Percentiles rank a stretch among this genome's conserved stretches.
phyloP scores from a whole-genome alignment of 2,797 vertebrate species.

The Pangasius krempfi region DNA sequence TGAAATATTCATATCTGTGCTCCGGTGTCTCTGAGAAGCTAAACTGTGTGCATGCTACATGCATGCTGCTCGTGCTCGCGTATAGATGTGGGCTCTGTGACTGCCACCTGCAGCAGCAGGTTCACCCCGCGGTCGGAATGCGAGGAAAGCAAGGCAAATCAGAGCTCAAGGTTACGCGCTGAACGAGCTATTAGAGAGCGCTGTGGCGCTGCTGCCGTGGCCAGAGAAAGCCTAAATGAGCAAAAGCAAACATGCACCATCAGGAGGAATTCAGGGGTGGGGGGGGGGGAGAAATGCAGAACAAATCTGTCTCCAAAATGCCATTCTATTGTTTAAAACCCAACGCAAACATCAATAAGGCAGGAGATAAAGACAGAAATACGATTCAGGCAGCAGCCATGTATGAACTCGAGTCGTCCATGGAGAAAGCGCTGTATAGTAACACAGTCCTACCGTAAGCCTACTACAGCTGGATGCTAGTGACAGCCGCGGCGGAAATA shows the following conservation, averaged over 20 bases:
- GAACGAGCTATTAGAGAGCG: conserved; percentile 25
- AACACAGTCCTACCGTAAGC: conserved; percentile 24
- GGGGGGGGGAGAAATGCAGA: not conserved
- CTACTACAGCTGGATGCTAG: conserved; percentile 59
- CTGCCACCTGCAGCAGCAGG: conserved; percentile 41
- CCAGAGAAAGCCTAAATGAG: conserved; percentile 4
- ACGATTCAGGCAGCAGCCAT: not conserved
- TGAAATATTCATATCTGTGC: not conserved
- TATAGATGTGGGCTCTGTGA: not conserved
- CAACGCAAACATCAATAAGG: not conserved
- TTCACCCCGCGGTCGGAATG: not conserved
- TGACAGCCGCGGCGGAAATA: conserved; percentile 43
- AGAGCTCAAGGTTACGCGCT: conserved; percentile 46
- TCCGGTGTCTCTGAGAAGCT: not conserved
- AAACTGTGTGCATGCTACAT: not conserved
- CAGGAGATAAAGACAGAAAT: not conserved
- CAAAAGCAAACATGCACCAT: conserved; percentile 12
- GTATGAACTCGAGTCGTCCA: not conserved
- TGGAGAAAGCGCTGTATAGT: not conserved
- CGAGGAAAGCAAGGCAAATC: conserved; percentile 5
- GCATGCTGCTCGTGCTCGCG: not conserved
- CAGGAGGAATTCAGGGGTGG: not conserved
- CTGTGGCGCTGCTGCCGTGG: not conserved
- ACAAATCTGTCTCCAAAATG: conserved; percentile 9
- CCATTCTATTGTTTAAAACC: conserved; percentile 20